Conservation (phyloP, 2,113 vertebrate genomes). For the Ctenodactylus gundi region DNA sequence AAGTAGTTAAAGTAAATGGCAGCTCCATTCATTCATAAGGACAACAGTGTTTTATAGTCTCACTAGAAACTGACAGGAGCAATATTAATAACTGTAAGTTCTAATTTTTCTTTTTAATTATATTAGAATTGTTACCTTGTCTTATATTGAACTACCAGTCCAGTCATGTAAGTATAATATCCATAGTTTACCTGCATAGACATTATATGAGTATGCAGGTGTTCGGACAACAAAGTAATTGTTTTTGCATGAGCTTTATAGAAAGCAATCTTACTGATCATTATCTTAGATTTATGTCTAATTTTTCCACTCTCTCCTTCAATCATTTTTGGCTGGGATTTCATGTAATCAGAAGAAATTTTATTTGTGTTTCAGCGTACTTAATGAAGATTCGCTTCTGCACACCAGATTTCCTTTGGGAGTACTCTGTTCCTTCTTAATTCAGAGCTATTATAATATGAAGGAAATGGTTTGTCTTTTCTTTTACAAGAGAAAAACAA, state of each 20-base stretch:
- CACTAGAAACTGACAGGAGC: neutral
- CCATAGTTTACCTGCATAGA: neutral
- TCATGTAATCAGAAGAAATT: neutral
- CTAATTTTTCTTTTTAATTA: neutral
- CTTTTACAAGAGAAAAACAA: conserved; percentile 39
- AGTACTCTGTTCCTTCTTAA: conserved; percentile 10
- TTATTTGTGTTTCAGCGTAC: neutral
- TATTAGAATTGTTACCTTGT: neutral
- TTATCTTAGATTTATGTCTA: neutral
- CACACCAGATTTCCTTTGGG: neutral
- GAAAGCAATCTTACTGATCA: neutral
- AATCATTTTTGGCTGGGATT: neutral
- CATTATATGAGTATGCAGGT: neutral
- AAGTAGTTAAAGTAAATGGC: neutral
- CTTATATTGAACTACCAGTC: neutral
- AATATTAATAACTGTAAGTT: neutral
- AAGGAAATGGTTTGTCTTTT: conserved; percentile 12
- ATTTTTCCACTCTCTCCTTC: neutral
- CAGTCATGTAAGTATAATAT: neutral
- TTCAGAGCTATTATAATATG: neutral
- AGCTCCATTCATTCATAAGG: neutral
- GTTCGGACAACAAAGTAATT: neutral
- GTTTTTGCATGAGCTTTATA: neutral
- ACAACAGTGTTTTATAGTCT: neutral
- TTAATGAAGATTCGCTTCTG: neutral